Base-by-base conservation (phyloP, 1,140 invertebrate species). In the Akabosia matsudoensis region DNA sequence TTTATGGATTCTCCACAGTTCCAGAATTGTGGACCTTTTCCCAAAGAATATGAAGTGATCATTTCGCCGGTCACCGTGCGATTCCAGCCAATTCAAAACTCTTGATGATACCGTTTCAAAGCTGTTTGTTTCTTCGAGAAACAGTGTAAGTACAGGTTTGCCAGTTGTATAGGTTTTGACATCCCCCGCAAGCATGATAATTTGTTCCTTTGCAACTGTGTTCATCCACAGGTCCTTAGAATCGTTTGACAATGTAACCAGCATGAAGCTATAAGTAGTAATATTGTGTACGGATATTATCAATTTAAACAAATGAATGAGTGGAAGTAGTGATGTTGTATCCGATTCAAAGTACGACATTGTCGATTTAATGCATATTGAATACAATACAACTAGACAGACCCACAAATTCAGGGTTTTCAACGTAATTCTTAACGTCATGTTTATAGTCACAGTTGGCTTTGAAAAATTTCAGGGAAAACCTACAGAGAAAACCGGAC, bases 11-110 rank as follows among this genome's bases (percentile, higher is more conserved):
- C 30, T 31, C 61, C 61, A 67, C 22, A 67, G 28, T 67, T 30
- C 26, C 30, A 30, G 28, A 3, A 67, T 10, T 7, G 1, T 30
- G 4, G 7, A 2, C 30, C n/a, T 67, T 4, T 67, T n/a, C 4
- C 61, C 61, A 30, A 67, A 13, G 10, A 67, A 67, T 67, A 67
- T 67, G 28, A 67, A 67, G 24, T 56, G 54, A 24, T 56, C 54
- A 10, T 22, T 13, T 56, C n/a, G 54, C 22, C 54, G 10, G 22
- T 56, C 3, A 24, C 3, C 24, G 54, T 56, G 22, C n/a, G 3
- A 22, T 3, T 56, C 22, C 10, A 56, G 7, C 37, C 37, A 45
- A 45, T 45, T 18, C 13, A 22, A 56, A 56, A 56, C n/a, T n/a
- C 24, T 16, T 22, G 3, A 3, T 13, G 54, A 3, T 10, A 3